phyloP scores from a whole-genome alignment of 2,888 invertebrate species.

The Cantharis rufa region DNA sequence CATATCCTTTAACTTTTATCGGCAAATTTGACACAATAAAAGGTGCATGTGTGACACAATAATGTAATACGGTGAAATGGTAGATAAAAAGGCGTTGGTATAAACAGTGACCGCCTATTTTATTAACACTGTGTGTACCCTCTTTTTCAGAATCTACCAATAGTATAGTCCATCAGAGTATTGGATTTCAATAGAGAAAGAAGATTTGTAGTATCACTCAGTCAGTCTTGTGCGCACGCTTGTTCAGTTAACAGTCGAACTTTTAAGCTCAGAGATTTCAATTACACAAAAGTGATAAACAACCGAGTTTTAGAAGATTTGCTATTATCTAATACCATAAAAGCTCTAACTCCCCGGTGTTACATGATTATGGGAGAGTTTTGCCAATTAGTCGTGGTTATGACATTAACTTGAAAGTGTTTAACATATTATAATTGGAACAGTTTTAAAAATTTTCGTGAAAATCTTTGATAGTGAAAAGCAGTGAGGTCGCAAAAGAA shows the following conservation, averaged over 20 bases:
- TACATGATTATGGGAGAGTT: neutral
- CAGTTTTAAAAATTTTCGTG: neutral
- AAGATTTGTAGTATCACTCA: slow-evolving; percentile 30
- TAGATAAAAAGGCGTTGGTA: slow-evolving; percentile 18
- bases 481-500: neutral
- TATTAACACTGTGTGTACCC: slow-evolving; percentile 7
- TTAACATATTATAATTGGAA: neutral
- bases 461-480: neutral
- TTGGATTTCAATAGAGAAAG: slow-evolving; percentile 38
- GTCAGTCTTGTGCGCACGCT: slow-evolving; percentile 49
- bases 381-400: neutral
- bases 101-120: slow-evolving; percentile 12
- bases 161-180: slow-evolving; percentile 27
- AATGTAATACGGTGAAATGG: slow-evolving; percentile 21
- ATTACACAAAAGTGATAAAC: neutral
- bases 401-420: neutral
- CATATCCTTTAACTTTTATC: neutral
- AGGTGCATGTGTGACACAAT: neutral
- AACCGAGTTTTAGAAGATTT: neutral
- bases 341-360: neutral
- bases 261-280: slow-evolving; percentile 1
- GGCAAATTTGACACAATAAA: neutral
- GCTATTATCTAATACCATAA: neutral
- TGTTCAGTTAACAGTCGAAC: slow-evolving; percentile 32
- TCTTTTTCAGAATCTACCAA: slow-evolving; percentile 34